Evolutionary conservation across 2,113 vertebrate species (phyloP), one percentile per base, ranked within the genome.

Genomic region (Pluvianellus socialis): DNA sequence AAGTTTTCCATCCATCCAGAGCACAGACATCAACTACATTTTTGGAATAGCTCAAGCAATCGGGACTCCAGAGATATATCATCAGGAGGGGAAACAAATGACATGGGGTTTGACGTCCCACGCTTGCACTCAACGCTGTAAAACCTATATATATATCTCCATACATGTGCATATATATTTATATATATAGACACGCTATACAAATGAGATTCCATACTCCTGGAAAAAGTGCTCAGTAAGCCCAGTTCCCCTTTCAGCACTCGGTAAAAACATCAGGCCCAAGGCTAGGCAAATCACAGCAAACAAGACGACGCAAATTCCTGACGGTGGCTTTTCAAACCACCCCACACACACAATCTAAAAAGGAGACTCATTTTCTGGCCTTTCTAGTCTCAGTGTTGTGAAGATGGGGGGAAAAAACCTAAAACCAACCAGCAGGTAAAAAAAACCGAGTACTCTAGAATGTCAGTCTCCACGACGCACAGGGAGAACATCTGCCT

Each of bases 1-100:
- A 28, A 85, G 71, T 65, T 92, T 91, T 94, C 90, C 93, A 88
- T 70, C 91, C 81, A 71, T 16, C 55, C 92, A 35, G 44, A 82
- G 81, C 73, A 62, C 68, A 81, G 87, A 33, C 73, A 95, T 59
- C 35, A 47, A 3, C 66, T 32, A 14, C 92, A 93, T 94, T 86
- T 76, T 42, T 93, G 84, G 92, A 95, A 96, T 82, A 96, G 40
- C 67, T 85, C 40, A 58, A 53, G 77, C 73, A 56, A 55, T 15
- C 18, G 20, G 73, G 52, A 14, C 56, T 83, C 73, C 77, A 58
- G 79, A 66, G 79, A 66, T 42, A 8, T 4, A 42, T 24, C 49
- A 44, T 53, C 20, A 40, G 53, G 62, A 75, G 28, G 21, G 77
- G 56, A 14, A 65, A 55, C 4, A 32, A 77, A 66, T 26, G 62